Evolutionary conservation across 2,113 vertebrate genomes (phyloP).

Genomic region (Hippocampus abdominalis): DNA sequence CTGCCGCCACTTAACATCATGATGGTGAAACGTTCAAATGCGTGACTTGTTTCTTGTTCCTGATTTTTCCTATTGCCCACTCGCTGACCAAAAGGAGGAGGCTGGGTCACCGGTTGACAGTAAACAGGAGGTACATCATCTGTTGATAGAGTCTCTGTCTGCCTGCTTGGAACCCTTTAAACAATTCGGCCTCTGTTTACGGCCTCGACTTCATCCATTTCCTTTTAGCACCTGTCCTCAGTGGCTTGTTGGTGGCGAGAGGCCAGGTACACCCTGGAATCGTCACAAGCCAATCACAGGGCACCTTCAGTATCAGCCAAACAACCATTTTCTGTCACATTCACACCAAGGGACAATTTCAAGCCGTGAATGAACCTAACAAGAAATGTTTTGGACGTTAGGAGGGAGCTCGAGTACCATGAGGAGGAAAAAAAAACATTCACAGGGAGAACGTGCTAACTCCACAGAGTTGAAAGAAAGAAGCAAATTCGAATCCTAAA

Average conservation of each 20-base stretch:
- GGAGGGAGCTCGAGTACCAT: no score
- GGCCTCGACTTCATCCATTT: background rate
- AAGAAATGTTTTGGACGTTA: background rate
- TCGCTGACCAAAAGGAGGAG: conserved; percentile 71
- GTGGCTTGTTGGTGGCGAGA: background rate
- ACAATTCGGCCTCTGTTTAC: background rate
- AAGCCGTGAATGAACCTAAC: background rate
- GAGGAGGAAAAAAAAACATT: no score
- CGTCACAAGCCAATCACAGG: background rate
- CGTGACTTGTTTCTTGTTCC: conserved; percentile 20
- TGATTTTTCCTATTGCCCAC: conserved; percentile 49
- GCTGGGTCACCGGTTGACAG: conserved; percentile 60
- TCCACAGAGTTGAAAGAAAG: no score
- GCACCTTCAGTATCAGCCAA: no score
- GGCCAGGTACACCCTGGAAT: no score
- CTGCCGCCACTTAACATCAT: conserved; percentile 34
- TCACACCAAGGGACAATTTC: no score
- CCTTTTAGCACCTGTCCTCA: background rate
- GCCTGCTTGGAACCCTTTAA: conserved; percentile 16
- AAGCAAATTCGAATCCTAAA: no score
- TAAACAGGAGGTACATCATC: conserved; percentile 74
- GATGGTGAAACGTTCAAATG: conserved; percentile 30
- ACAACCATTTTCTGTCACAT: background rate
- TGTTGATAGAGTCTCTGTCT: conserved; percentile 43
- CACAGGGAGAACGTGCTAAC: no score